Percentiles rank a stretch among this genome's conserved stretches.
These are phyloP conservation scores for Zelostemma sp. DNA, from an alignment of 1,140 invertebrate genomes.

Conservation along the genomic window DNA sequence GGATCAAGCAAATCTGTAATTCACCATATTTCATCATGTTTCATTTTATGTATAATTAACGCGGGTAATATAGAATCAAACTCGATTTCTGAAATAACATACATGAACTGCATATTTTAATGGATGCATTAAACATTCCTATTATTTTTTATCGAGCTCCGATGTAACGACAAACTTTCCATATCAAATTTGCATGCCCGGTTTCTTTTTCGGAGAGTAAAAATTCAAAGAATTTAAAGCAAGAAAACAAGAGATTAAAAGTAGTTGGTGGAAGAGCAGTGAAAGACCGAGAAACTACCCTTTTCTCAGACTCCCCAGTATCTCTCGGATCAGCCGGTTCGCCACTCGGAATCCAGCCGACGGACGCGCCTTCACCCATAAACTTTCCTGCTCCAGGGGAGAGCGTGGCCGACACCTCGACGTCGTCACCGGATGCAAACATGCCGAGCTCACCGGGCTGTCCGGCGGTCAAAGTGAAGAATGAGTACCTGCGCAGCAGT, in stretches of 20 bases:
- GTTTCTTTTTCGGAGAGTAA: no score
- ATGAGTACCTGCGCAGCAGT: constrained; percentile 66
- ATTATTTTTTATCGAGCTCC: no score
- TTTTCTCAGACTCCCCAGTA: constrained; percentile 69
- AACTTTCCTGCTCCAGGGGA: constrained; percentile 78
- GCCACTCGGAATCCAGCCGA: constrained; percentile 64
- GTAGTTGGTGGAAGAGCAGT: constrained; percentile 22
- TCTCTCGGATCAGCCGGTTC: constrained; percentile 69
- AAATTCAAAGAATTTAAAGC: constrained; percentile 23
- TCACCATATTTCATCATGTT: background rate
- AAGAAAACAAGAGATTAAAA: constrained; percentile 6
- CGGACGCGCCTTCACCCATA: constrained; percentile 68
- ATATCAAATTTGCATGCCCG: no score
- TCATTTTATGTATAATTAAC: background rate
- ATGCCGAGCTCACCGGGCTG: constrained; percentile 79
- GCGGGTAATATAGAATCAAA: no score
- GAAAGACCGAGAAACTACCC: constrained; percentile 36
- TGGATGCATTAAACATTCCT: no score
- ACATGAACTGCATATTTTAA: no score
- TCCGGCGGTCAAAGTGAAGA: constrained; percentile 68
- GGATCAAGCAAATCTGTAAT: constrained; percentile 1
- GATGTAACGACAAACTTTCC: no score
- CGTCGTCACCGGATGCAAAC: constrained; percentile 86
- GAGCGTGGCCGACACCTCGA: constrained; percentile 90
- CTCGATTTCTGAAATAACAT: no score